Percentiles rank a stretch among this genome's conserved stretches.
These are phyloP conservation scores for Falco concolor DNA, from an alignment of 2,797 vertebrate genomes.

Conservation along the genomic window DNA sequence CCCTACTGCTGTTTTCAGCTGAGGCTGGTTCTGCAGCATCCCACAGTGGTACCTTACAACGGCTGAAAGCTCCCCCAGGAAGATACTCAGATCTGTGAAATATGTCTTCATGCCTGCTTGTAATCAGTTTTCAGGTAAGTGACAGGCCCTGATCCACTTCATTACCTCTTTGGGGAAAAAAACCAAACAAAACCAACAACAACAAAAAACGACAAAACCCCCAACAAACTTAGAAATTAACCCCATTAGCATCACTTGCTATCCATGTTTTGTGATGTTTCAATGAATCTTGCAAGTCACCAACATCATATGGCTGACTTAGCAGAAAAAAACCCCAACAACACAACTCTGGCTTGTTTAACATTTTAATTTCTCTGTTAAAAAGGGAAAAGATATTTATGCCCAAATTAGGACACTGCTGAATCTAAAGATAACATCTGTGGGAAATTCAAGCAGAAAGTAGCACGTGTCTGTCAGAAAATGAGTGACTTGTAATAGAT, in stretches of 20 bases:
- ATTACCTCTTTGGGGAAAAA: background rate
- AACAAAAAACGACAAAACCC: background rate
- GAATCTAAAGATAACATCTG: conserved; percentile 60
- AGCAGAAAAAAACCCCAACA: background rate
- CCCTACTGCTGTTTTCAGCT: background rate
- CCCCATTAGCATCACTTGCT: background rate
- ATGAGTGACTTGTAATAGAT: conserved; percentile 59
- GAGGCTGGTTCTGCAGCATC: background rate
- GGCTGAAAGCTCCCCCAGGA: background rate
- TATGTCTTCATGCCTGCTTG: background rate
- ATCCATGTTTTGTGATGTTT: background rate
- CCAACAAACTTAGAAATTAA: background rate
- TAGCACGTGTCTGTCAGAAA: conserved; percentile 61
- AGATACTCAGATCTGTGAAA: background rate
- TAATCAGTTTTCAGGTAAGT: background rate
- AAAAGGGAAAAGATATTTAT: conserved; percentile 39
- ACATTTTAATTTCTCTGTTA: background rate
- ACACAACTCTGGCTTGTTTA: background rate
- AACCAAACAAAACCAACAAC: background rate
- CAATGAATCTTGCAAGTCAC: background rate
- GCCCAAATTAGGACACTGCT: conserved; percentile 59
- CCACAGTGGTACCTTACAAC: background rate
- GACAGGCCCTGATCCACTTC: background rate
- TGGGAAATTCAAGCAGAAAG: conserved; percentile 64
- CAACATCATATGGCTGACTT: background rate